A percentile compares a stretch with the other conserved stretches of the same genome.
Conservation (phyloP, 1,140 invertebrate species). For the Copidosoma floridanum region DNA sequence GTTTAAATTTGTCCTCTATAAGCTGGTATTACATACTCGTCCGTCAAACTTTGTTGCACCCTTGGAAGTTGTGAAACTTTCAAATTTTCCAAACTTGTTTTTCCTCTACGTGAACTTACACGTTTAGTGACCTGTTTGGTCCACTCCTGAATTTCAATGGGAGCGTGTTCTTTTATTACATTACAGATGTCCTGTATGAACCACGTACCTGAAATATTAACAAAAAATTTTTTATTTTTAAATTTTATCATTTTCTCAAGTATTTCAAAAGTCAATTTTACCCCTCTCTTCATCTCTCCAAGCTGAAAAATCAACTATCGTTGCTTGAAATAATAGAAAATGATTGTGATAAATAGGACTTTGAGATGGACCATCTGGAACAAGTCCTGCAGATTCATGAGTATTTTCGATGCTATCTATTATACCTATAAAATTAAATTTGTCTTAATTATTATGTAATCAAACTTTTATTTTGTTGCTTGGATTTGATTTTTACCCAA, state of each 20-base stretch:
- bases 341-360: slow-evolving; percentile 1
- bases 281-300: slow-evolving; percentile 11
- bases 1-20: too few relatives aligned
- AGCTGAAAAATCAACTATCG: slow-evolving; percentile 10
- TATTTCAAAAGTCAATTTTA: background rate
- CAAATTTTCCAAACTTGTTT: too few relatives aligned
- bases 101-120: too few relatives aligned
- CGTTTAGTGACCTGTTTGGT: background rate
- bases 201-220: slow-evolving; percentile 9
- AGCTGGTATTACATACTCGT: slow-evolving; percentile 7
- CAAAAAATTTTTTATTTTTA: background rate
- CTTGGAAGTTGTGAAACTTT: too few relatives aligned
- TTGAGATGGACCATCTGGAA: slow-evolving; percentile 7
- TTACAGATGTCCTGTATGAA: slow-evolving; percentile 20
- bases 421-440: background rate
- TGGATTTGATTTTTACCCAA: slow-evolving; percentile 6
- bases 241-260: too few relatives aligned
- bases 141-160: slow-evolving; percentile 3
- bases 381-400: background rate
- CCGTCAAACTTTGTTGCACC: background rate
- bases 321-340: slow-evolving; percentile 16
- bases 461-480: background rate
- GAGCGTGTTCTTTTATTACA: background rate
- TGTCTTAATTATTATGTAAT: background rate
- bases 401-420: background rate